These are phyloP conservation scores for Uria lomvia DNA, from an alignment of 2,113 vertebrate species.

Conservation along the genomic window DNA sequence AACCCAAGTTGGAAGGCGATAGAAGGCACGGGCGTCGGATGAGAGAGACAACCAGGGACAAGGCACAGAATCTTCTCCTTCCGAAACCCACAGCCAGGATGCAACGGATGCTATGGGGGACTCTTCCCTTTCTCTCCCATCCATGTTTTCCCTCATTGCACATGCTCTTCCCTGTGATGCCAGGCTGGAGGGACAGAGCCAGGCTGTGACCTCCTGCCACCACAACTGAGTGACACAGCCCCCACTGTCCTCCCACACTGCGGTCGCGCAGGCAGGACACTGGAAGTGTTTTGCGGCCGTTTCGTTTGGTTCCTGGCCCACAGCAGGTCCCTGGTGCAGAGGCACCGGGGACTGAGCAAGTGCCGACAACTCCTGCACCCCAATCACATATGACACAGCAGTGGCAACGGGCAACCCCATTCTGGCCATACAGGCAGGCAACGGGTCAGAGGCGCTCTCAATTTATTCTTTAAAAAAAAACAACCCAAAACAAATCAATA, in stretches of 20 bases:
- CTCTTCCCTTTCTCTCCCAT: background rate
- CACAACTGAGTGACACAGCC: background rate
- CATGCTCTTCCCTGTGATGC: background rate
- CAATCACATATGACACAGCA: rapidly evolving
- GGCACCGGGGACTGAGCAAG: background rate
- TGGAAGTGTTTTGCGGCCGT: rapidly evolving
- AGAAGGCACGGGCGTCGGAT: too few relatives aligned
- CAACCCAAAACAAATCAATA: background rate
- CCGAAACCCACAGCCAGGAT: background rate
- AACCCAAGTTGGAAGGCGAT: rapidly evolving
- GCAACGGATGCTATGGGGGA: background rate
- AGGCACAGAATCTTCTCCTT: background rate
- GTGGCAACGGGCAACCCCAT: background rate
- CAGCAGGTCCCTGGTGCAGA: rapidly evolving
- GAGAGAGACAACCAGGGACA: background rate
- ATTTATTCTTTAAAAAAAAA: background rate
- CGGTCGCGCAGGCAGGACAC: rapidly evolving
- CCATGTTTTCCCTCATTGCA: background rate
- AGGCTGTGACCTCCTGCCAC: background rate
- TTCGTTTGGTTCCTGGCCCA: background rate
- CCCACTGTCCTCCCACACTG: background rate
- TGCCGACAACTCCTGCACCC: rapidly evolving
- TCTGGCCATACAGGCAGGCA: background rate
- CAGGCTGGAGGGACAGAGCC: background rate
- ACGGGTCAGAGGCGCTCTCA: background rate